A percentile compares a stretch with the other conserved stretches of the same genome.
Conservation (phyloP, 2,797 vertebrate genomes). For the Enteromius treurensis region DNA sequence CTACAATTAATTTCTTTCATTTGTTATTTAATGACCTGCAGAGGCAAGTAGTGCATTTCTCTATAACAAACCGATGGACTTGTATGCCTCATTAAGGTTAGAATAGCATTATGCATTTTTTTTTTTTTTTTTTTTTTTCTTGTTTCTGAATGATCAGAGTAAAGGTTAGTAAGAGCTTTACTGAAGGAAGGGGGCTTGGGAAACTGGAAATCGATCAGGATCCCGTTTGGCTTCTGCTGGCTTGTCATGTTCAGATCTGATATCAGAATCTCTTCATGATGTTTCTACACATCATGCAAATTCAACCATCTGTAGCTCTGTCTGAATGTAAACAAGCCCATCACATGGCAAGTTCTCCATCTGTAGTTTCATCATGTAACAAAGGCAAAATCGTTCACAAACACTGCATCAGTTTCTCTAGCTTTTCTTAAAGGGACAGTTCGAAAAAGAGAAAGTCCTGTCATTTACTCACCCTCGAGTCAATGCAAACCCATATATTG, state of each 20-base stretch:
- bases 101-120: conserved; percentile 19
- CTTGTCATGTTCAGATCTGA: conserved; percentile 41
- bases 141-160: conserved; percentile 5
- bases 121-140: conserved; percentile 7
- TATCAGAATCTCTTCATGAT: conserved; percentile 38
- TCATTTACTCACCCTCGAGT: background rate
- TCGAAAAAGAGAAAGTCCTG: background rate
- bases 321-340: conserved; percentile 47
- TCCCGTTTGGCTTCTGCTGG: conserved; percentile 23
- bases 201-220: conserved; percentile 30
- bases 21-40: conserved; percentile 48
- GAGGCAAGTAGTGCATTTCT: background rate
- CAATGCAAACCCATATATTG: background rate
- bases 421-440: background rate
- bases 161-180: background rate
- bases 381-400: background rate
- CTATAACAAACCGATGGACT: conserved; percentile 28
- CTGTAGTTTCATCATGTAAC: conserved; percentile 37
- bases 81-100: conserved; percentile 34
- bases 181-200: background rate
- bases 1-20: conserved; percentile 63
- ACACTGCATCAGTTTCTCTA: conserved; percentile 17
- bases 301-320: conserved; percentile 39
- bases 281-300: conserved; percentile 43
- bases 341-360: conserved; percentile 43